A percentile compares a stretch with the other conserved stretches of the same genome.
Evolutionary conservation across 2,797 vertebrate genomes (phyloP).

Genomic region (Argentina silus): DNA sequence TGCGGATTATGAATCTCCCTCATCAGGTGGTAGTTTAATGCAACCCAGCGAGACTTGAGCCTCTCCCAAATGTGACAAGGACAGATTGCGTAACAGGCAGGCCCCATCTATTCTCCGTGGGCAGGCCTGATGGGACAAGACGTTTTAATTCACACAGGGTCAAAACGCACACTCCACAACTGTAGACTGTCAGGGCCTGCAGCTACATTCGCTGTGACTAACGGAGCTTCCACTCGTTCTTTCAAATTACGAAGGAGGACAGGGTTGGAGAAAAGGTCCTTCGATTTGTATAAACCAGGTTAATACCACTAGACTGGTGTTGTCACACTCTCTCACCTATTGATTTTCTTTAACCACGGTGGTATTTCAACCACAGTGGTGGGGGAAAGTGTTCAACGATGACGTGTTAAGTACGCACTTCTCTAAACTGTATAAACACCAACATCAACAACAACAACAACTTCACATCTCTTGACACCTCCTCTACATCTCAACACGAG

Average conservation of each 20-base stretch:
- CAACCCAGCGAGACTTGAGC: slow-evolving; percentile 32
- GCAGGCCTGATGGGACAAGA: slow-evolving; percentile 51
- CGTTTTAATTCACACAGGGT: slow-evolving; percentile 55
- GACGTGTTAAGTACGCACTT: background rate
- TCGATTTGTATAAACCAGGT: slow-evolving; percentile 11
- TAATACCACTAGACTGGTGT: background rate
- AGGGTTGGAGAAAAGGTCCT: slow-evolving; percentile 7
- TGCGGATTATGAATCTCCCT: slow-evolving; percentile 14
- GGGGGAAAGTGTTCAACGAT: background rate
- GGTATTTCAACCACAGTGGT: background rate
- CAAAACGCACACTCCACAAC: slow-evolving; percentile 30
- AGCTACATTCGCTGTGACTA: slow-evolving; percentile 20
- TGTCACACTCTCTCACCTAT: background rate
- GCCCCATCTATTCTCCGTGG: slow-evolving; percentile 51
- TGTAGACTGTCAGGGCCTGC: slow-evolving; percentile 22
- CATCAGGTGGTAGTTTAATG: slow-evolving; percentile 27
- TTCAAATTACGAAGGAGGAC: background rate
- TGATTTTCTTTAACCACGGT: slow-evolving; percentile 6
- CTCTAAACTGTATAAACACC: background rate
- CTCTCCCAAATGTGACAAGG: slow-evolving; percentile 49
- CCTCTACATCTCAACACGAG: background rate
- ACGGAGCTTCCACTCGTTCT: slow-evolving; percentile 10
- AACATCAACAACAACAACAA: background rate
- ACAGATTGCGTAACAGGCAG: slow-evolving; percentile 53
- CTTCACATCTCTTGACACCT: background rate